Evolutionary conservation across 2,113 vertebrate genomes (phyloP).

Genomic region (Colistium nudipinnis): DNA sequence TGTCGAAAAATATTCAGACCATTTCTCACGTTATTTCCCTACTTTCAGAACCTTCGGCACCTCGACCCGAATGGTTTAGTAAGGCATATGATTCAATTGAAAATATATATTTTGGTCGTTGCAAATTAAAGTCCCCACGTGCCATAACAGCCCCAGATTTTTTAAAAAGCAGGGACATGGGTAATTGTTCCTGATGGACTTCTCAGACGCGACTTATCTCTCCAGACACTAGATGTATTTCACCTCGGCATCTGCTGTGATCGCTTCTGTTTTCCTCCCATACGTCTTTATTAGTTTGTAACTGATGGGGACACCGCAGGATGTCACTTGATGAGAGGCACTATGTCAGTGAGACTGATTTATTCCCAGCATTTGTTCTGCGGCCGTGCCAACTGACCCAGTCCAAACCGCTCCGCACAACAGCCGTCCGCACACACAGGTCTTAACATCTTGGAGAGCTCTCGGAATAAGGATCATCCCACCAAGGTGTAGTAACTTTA

Average conservation of each 20-base stretch:
- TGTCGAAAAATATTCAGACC: no score
- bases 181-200: conserved; percentile 49
- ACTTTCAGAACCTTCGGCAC: no score
- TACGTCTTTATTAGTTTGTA: conserved; percentile 80
- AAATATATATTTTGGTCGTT: background rate
- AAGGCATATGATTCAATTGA: background rate
- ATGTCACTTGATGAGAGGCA: conserved; percentile 78
- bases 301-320: conserved; percentile 78
- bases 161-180: conserved; percentile 19
- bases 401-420: conserved; percentile 38
- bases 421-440: conserved; percentile 28
- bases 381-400: conserved; percentile 72
- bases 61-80: background rate
- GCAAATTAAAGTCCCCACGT: background rate
- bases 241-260: conserved; percentile 76
- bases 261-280: conserved; percentile 74
- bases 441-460: conserved; percentile 52
- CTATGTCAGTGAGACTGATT: conserved; percentile 79
- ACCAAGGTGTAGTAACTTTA: conserved; percentile 67
- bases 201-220: conserved; percentile 59
- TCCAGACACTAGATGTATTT: conserved; percentile 75
- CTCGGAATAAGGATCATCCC: conserved; percentile 70
- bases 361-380: conserved; percentile 77
- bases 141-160: conserved; percentile 1
- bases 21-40: no score